Conservation (phyloP, 2,888 invertebrate genomes). For the Ochropacha duplaris region DNA sequence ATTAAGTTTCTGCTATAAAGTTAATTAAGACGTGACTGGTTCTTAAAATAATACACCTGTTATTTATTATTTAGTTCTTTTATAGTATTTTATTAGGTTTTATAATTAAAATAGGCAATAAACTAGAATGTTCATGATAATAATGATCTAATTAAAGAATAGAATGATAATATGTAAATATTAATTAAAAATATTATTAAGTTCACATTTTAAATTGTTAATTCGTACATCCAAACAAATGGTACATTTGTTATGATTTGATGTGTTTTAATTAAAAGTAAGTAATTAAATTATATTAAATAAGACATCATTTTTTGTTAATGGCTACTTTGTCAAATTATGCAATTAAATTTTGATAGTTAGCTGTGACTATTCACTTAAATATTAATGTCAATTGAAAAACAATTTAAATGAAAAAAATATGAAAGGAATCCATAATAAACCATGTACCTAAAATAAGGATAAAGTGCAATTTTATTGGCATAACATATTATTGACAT, state of each 20-base stretch:
- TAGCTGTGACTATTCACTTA: no score
- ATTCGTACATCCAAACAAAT: neutral
- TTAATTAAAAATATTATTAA: constrained; percentile 8
- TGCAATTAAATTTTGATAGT: no score
- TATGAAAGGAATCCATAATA: neutral
- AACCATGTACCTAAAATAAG: neutral
- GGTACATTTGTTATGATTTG: neutral
- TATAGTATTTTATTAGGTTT: constrained; percentile 26
- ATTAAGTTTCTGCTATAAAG: constrained; percentile 28
- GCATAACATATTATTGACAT: constrained; percentile 4
- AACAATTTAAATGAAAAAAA: neutral
- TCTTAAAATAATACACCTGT: constrained; percentile 62
- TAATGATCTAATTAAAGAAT: constrained; percentile 47
- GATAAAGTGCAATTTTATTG: constrained; percentile 4
- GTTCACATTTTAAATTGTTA: constrained; percentile 4
- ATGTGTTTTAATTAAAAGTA: neutral
- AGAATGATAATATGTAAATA: constrained; percentile 29
- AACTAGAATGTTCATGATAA: constrained; percentile 44
- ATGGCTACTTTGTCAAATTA: neutral
- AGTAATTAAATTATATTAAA: neutral
- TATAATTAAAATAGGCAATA: constrained; percentile 35
- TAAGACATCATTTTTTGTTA: neutral
- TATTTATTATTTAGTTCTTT: constrained; percentile 76
- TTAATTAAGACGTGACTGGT: constrained; percentile 61
- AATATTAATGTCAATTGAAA: neutral